Evolutionary conservation across 2,797 vertebrate genomes (phyloP).

Genomic region (Adelosebastes latens): DNA sequence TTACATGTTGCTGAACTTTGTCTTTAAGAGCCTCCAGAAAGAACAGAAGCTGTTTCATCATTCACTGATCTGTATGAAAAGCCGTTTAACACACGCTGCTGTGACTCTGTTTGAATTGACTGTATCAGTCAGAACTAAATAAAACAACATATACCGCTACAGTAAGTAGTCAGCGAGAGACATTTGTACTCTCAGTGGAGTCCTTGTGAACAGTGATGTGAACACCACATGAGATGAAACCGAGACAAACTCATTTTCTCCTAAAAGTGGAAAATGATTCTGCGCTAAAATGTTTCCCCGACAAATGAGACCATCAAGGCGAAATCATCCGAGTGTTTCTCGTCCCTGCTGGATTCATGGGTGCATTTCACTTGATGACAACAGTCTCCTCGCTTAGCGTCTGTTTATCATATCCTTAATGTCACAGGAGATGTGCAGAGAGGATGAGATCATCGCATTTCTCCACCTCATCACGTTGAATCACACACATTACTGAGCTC

Average conservation of each 20-base stretch:
- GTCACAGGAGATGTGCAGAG: background rate
- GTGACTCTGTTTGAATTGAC: background rate
- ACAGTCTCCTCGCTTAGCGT: background rate
- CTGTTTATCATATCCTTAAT: background rate
- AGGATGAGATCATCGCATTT: background rate
- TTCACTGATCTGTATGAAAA: background rate
- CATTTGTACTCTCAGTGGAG: constrained; percentile 15
- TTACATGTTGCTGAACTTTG: background rate
- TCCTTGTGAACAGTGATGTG: constrained; percentile 1
- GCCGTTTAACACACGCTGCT: background rate
- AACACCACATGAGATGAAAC: constrained; percentile 16
- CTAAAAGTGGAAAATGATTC: background rate
- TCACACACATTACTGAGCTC: background rate
- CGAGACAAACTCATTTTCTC: constrained; percentile 5
- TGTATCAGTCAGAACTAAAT: background rate
- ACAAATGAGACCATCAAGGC: constrained; percentile 14
- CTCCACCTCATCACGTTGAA: background rate
- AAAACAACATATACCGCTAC: background rate
- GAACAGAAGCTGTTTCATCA: background rate
- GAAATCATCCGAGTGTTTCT: constrained; percentile 20
- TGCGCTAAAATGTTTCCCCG: background rate
- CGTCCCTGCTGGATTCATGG: background rate
- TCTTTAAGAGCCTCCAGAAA: background rate
- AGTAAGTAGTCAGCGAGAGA: background rate
- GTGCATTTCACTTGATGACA: background rate